These are phyloP conservation scores for Drymonia ruficornis DNA, from an alignment of 2,888 invertebrate genomes.

Conservation along the genomic window DNA sequence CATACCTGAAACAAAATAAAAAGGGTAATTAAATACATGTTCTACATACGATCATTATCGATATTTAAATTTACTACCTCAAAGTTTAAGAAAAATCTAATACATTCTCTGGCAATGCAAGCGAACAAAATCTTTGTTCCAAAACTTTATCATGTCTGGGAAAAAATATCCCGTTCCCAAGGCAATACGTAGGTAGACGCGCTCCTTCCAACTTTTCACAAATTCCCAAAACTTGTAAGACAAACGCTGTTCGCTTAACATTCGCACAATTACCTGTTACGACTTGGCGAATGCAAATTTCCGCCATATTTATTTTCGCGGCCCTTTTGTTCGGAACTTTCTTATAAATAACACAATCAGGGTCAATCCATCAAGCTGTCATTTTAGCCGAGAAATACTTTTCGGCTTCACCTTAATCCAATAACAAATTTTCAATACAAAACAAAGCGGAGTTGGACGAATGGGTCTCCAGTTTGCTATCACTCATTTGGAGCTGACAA, in stretches of 20 bases:
- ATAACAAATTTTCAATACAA: constrained; percentile 49
- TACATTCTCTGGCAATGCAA: constrained; percentile 24
- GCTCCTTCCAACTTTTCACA: constrained; percentile 39
- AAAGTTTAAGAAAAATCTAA: constrained; percentile 29
- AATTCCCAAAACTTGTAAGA: constrained; percentile 44
- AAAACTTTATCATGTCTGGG: constrained; percentile 39
- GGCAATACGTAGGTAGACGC: constrained; percentile 38
- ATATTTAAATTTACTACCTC: constrained; percentile 2
- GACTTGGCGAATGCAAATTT: constrained; percentile 42
- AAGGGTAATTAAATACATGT: background rate
- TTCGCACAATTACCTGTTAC: constrained; percentile 41
- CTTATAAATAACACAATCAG: constrained; percentile 54
- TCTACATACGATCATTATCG: background rate
- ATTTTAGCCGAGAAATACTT: constrained; percentile 50
- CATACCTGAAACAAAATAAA: background rate
- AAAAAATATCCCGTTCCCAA: constrained; percentile 40
- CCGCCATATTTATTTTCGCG: constrained; percentile 41
- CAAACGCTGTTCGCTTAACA: constrained; percentile 41
- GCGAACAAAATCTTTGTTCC: constrained; percentile 29
- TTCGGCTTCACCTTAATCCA: constrained; percentile 49
- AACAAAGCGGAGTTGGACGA: constrained; percentile 47
- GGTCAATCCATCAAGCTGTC: constrained; percentile 63
- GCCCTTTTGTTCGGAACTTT: constrained; percentile 41
- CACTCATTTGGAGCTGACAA: constrained; percentile 56
- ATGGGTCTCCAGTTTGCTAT: constrained; percentile 56